Conservation (phyloP, 1,140 invertebrate genomes). For the Tetramorium parvispinum region DNA sequence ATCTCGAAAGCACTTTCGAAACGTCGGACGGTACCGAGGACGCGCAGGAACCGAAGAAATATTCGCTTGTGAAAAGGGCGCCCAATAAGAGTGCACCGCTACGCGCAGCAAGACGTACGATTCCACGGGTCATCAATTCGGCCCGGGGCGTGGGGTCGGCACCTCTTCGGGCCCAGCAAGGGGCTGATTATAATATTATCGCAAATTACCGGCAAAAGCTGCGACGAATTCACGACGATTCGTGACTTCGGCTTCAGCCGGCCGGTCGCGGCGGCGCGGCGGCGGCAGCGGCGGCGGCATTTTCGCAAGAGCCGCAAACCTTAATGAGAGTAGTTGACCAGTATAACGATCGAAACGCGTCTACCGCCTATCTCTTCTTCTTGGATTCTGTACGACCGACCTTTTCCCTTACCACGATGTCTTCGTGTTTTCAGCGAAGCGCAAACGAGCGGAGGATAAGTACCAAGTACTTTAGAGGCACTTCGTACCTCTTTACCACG, state of each 20-base stretch:
- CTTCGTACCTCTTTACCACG: slow-evolving; percentile 69
- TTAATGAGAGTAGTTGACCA: slow-evolving; percentile 70
- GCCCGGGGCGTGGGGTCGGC: slow-evolving; percentile 55
- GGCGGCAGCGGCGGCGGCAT: slow-evolving; percentile 53
- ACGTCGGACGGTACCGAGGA: slow-evolving; percentile 24
- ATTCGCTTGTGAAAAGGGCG: slow-evolving; percentile 44
- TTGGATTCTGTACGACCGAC: not conserved
- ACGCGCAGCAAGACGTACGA: slow-evolving; percentile 65
- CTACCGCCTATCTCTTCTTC: slow-evolving; percentile 53
- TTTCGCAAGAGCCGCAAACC: slow-evolving; percentile 52
- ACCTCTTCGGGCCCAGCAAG: slow-evolving; percentile 65
- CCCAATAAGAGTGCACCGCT: slow-evolving; percentile 55
- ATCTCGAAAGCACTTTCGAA: slow-evolving; percentile 35
- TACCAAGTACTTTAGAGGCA: slow-evolving; percentile 66
- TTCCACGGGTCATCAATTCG: slow-evolving; percentile 77
- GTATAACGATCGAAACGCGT: slow-evolving; percentile 58
- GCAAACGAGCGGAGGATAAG: slow-evolving; percentile 62
- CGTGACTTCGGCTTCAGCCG: slow-evolving; percentile 38
- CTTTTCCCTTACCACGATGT: slow-evolving; percentile 25
- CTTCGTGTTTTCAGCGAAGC: slow-evolving; percentile 58
- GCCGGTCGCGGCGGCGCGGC: not conserved
- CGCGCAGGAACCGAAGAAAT: slow-evolving; percentile 1
- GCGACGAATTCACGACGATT: slow-evolving; percentile 75
- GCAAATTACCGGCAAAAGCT: slow-evolving; percentile 77
- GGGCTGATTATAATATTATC: slow-evolving; percentile 79